Base-by-base conservation (phyloP, 1,140 invertebrate genomes). In the Manduca sexta region DNA sequence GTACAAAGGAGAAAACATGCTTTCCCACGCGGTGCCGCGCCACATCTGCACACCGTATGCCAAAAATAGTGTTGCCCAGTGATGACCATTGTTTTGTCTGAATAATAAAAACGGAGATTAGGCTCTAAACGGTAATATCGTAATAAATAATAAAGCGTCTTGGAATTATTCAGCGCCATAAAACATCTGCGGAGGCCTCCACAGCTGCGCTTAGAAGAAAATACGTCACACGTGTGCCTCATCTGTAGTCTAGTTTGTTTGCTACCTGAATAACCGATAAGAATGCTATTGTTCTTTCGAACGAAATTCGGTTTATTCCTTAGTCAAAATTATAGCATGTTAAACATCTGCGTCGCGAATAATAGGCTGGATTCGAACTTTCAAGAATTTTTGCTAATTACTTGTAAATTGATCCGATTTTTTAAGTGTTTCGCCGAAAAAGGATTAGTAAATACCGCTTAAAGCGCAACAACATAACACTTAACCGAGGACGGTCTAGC, bases 111-210 rank as follows among this genome's bases (percentile, higher is more conserved):
- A 67, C 66, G 68, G 54, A 70, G 75, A 84, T 84, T 84, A 84
- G 75, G 68, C 74, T 75, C 72, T 78, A 81, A 82, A 79, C 69
- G 67, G 72, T 73, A 78, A 78, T 76, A 80, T 80, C 62, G 71
- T 79, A 75, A 81, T 84, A 79, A 84, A 82, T 80, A 76, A 79
- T 76, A 77, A 80, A 81, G 49, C 65, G 69, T 73, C 74, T 80
- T 82, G 69, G 72, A 81, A 84, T 77, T 75, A 62, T 75, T 79
- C 74, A 64, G 69, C 60, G 60, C 55, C 78, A 75, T 84, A 84
- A 84, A 84, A 82, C 81, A 84, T 82, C 78, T 84, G 78, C 63
- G 63, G 49, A 68, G 71, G 69, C 64, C 61, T 77, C 52, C 53
- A 64, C 80, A 82, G 81, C 78, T 82, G 80, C 59, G 68, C 43